Conservation (phyloP, 2,113 vertebrate species). For the Orycteropus afer region DNA sequence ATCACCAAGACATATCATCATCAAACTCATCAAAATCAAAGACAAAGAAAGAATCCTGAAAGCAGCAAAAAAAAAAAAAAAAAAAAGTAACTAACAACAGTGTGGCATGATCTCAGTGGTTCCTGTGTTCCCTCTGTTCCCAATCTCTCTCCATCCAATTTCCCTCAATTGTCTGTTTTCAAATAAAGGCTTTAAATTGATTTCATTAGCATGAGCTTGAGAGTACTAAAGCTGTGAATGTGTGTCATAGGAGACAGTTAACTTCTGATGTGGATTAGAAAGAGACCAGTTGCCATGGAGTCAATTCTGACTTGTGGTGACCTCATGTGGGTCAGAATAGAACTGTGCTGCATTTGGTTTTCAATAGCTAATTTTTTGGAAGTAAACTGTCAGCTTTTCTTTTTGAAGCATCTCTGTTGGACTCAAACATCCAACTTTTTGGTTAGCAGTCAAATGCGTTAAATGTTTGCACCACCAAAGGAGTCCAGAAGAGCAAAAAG, state of each 20-base stretch:
- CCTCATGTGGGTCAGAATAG: neutral
- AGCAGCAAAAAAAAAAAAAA: no score
- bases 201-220: neutral
- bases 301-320: neutral
- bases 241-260: neutral
- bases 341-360: neutral
- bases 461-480: neutral
- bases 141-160: neutral
- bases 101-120: neutral
- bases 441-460: neutral
- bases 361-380: neutral
- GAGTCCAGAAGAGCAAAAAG: neutral
- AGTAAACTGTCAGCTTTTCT: neutral
- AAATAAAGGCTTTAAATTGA: neutral
- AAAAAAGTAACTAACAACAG: accelerated
- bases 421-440: neutral
- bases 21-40: no score
- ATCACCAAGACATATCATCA: no score
- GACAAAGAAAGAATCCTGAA: no score
- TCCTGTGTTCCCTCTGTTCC: no score
- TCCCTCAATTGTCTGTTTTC: neutral
- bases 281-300: neutral
- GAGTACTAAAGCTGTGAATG: neutral
- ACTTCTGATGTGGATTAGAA: neutral
- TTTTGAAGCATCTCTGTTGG: neutral